Conservation (phyloP, 2,797 vertebrate genomes). For the Brotula barbata region DNA sequence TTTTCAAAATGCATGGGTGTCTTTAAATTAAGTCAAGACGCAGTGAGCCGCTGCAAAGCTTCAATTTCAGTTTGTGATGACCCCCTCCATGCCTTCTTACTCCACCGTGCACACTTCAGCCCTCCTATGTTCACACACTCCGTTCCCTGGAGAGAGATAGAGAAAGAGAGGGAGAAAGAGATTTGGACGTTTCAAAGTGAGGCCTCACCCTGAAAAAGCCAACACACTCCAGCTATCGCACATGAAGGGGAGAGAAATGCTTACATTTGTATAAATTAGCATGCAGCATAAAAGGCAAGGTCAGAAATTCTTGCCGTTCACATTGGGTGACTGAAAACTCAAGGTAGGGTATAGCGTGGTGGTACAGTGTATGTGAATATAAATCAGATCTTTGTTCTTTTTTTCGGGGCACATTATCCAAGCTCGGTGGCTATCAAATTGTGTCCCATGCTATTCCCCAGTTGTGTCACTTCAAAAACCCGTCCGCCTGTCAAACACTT, state of each 20-base stretch:
- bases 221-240: slow-evolving; percentile 55
- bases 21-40: slow-evolving; percentile 67
- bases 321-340: slow-evolving; percentile 48
- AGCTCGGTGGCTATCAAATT: slow-evolving; percentile 40
- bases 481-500: slow-evolving; percentile 49
- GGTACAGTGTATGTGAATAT: slow-evolving; percentile 49
- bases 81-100: slow-evolving; percentile 4
- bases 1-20: slow-evolving; percentile 65
- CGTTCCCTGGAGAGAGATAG: slow-evolving; percentile 33
- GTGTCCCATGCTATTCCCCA: slow-evolving; percentile 20
- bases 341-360: slow-evolving; percentile 32
- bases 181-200: slow-evolving; percentile 52
- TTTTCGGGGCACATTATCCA: slow-evolving; percentile 38
- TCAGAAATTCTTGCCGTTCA: slow-evolving; percentile 62
- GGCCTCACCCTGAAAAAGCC: slow-evolving; percentile 55
- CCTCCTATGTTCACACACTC: slow-evolving; percentile 26
- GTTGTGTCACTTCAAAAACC: slow-evolving; percentile 38
- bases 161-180: slow-evolving; percentile 31
- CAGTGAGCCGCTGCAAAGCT: slow-evolving; percentile 69
- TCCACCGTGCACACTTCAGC: slow-evolving; percentile 3
- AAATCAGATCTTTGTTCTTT: slow-evolving; percentile 45
- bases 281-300: slow-evolving; percentile 65
- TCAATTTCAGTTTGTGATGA: slow-evolving; percentile 71
- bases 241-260: slow-evolving; percentile 60
- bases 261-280: slow-evolving; percentile 79